phyloP scores from a whole-genome alignment of 2,113 vertebrate genomes.

The Montifringilla adamsi region DNA sequence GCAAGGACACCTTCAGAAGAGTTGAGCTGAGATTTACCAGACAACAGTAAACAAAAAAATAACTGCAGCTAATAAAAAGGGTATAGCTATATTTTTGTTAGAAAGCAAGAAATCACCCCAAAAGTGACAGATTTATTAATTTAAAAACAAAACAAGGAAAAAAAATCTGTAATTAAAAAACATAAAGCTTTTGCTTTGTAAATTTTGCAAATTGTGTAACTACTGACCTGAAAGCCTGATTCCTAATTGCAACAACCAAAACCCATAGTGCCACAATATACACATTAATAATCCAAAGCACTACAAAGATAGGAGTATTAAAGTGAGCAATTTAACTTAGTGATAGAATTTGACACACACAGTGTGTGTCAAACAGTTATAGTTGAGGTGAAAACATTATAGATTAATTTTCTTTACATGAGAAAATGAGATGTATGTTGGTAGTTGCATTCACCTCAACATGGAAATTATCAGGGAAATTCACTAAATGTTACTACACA shows the following conservation, averaged over 20 bases:
- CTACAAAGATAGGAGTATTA: not conserved
- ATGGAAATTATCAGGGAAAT: not conserved
- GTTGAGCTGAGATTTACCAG: not conserved
- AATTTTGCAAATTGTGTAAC: not conserved
- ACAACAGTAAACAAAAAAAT: not conserved
- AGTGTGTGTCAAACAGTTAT: not conserved
- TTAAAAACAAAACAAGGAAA: not conserved
- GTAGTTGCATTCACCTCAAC: not conserved
- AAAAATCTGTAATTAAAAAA: not conserved
- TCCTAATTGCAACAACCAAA: not conserved
- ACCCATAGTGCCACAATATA: not conserved
- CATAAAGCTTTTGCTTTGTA: not conserved
- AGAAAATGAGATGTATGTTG: not conserved
- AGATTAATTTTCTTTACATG: not conserved
- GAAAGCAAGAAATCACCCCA: not conserved
- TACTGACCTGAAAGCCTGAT: not conserved
- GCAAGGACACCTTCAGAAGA: not conserved
- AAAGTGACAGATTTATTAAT: not conserved
- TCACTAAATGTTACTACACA: not conserved
- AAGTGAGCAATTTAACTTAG: not conserved
- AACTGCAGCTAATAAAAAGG: not conserved
- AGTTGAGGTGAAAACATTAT: rapidly evolving
- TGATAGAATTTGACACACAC: not conserved
- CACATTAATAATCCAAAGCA: not conserved
- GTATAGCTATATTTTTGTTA: not conserved